Conservation (phyloP, 1,140 invertebrate genomes). For the Nebria ingens region DNA sequence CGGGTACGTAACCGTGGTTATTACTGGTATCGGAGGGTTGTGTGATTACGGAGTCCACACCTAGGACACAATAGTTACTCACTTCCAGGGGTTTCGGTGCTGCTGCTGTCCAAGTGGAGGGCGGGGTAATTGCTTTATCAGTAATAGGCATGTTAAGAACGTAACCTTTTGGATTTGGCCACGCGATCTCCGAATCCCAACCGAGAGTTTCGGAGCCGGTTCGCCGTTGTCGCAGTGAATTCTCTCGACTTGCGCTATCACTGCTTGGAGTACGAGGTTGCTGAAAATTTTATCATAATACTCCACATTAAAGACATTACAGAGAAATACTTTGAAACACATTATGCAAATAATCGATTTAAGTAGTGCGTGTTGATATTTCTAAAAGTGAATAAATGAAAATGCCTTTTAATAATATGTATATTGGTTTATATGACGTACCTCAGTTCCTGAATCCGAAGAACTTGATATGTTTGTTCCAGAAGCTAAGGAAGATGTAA, state of each 20-base stretch:
- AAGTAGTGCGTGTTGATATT: conserved; percentile 6
- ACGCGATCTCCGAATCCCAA: neutral
- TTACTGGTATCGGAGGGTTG: neutral
- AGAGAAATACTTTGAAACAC: too few relatives aligned
- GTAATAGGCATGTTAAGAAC: conserved; percentile 11
- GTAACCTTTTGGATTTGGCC: neutral
- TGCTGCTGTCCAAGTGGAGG: conserved; percentile 6
- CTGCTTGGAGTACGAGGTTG: neutral
- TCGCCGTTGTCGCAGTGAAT: neutral
- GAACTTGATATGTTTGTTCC: conserved; percentile 39
- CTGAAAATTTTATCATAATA: neutral
- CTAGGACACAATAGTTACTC: conserved; percentile 14
- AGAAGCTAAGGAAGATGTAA: conserved; percentile 44
- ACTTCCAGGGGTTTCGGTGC: neutral
- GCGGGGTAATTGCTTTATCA: neutral
- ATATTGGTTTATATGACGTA: neutral
- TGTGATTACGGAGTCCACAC: neutral
- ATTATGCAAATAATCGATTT: too few relatives aligned
- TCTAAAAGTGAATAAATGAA: too few relatives aligned
- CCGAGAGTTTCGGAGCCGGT: neutral
- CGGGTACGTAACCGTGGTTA: neutral
- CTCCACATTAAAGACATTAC: too few relatives aligned
- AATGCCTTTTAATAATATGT: neutral
- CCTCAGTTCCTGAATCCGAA: conserved; percentile 28
- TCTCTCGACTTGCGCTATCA: neutral